Evolutionary conservation across 2,113 vertebrate species (phyloP), one percentile per base, ranked within the genome.

Genomic region (Platysteira castanea): DNA sequence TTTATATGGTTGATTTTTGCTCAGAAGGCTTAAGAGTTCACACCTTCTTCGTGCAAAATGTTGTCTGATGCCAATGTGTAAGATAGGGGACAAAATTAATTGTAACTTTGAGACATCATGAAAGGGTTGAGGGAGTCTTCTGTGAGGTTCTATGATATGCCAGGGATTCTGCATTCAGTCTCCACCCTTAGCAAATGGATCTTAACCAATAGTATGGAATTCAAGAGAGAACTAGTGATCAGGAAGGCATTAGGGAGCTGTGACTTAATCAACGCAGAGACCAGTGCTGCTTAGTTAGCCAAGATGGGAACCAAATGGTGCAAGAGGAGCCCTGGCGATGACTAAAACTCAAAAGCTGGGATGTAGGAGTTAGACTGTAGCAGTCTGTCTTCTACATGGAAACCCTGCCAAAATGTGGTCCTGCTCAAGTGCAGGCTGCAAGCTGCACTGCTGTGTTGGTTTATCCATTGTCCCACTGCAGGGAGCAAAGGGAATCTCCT

Each of bases 291-390:
- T 76, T 44, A 42, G 16, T 76, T 90, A 67, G 84, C 52, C 83
- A 77, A 86, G 69, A 69, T 93, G 64, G 76, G 82, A 93, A 64
- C 60, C 68, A 95, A 93, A 54, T 17, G 0, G 70, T 74, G 47
- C 80, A 92, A 49, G 83, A 93, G 76, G 54, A 95, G 76, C 60
- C 84, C 68, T n/a, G 71, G 73, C 10, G 47, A 90, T 96, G 96
- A 96, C 94, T 97, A 96, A 93, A 96, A 71, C 73, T 83, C 30
- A 2, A 94, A 77, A 87, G 92, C 75, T 93, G 77, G 35, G 42
- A 70, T 92, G 96, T 97, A 92, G 96, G 96, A 95, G 93, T 96
- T 89, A 71, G 80, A 31, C 94, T 95, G 86, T 63, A 90, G 92
- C 92, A 92, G 94, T 86, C 83, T 82, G 60, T 74, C 71, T 81